Evolutionary conservation across 2,888 invertebrate species (phyloP), one percentile per base, ranked within the genome.

Genomic region (Apantesis nais): DNA sequence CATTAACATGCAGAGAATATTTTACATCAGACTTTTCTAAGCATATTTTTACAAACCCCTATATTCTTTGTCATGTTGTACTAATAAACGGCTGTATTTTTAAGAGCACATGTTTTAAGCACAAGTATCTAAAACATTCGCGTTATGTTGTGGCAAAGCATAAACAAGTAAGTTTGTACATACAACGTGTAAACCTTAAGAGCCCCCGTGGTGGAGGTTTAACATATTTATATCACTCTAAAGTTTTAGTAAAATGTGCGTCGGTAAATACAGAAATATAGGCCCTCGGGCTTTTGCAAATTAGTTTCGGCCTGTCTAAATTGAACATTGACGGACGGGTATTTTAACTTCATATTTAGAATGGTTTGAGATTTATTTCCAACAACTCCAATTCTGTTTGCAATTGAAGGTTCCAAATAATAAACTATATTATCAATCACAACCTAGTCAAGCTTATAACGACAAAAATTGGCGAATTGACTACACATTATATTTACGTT

Each of bases 161-260:
- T 71, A 75, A 75, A 80, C 79, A 75, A 74, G 81, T 80, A 75
- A 78, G 77, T 75, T 75, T 77, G 75, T 79, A 75, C 75, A 66
- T 71, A 68, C 63, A 67, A 67, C 70, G 73, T 71, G 75, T 71
- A 78, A 74, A 79, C 79, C 79, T 79, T 81, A 74, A 72, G 62
- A 78, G 71, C 68, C 74, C 73, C 81, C 66, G 71, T 68, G 76
- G 74, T 67, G 76, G 76, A 77, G 75, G 76, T 83, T 85, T 83
- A 83, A 82, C 78, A 82, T 83, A 84, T 86, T 85, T 85, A 83
- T 81, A 79, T 79, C 82, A 81, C 74, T 76, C 76, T 72, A 70
- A 79, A 78, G 73, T 77, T 74, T 76, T 66, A 62, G 69, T 62
- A 67, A 77, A 79, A 77, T 70, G 68, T 73, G 68, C 72, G 67